phyloP scores from a whole-genome alignment of 30 jellyfish, hydroid and myxozoan genomes.

The Turritopsis dohrnii region DNA sequence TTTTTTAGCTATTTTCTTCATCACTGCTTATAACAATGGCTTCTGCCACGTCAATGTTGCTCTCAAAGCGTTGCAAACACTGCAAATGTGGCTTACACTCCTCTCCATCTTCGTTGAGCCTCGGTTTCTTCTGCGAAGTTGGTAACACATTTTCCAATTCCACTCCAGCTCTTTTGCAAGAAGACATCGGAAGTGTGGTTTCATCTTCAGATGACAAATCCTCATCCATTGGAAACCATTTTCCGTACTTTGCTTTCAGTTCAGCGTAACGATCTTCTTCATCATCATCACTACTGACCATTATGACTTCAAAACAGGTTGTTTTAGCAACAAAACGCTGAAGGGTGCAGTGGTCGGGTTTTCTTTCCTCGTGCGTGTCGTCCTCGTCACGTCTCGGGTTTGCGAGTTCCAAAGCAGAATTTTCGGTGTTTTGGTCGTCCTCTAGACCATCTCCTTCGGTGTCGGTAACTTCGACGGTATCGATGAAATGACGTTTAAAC shows the following conservation, averaged over 20 bases:
- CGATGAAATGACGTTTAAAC: background rate
- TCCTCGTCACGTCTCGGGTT: background rate
- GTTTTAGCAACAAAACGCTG: background rate
- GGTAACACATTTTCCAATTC: background rate
- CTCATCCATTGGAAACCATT: background rate
- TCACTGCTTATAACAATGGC: background rate
- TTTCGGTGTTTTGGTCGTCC: no score
- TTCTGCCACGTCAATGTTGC: background rate
- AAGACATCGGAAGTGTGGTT: background rate
- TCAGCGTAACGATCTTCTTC: background rate
- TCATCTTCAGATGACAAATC: background rate
- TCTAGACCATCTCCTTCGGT: background rate
- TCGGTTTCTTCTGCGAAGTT: background rate
- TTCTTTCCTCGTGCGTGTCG: background rate
- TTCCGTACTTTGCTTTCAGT: background rate
- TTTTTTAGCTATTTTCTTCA: background rate
- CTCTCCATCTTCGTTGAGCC: background rate
- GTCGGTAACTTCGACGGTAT: background rate
- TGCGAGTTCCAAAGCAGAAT: background rate
- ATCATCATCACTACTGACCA: background rate
- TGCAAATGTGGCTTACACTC: background rate
- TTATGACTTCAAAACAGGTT: background rate
- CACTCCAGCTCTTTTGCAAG: background rate
- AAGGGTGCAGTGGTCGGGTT: background rate
- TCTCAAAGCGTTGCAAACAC: background rate